phyloP scores from a whole-genome alignment of 2,113 vertebrate genomes.

The Suricata suricatta region DNA sequence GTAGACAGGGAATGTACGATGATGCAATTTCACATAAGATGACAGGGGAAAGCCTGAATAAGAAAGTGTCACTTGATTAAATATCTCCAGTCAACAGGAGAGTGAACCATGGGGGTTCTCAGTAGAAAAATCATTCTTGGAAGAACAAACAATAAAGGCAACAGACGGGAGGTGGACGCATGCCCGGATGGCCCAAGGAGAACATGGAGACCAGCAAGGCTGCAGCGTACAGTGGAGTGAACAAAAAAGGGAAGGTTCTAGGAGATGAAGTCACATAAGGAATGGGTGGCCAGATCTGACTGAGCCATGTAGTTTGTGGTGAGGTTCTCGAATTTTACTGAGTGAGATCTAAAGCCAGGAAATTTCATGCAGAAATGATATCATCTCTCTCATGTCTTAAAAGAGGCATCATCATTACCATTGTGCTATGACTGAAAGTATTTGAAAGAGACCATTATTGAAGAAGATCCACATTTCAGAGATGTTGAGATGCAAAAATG shows the following conservation, averaged over 20 bases:
- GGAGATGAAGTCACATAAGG: neutral
- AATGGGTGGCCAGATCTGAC: neutral
- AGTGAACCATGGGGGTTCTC: neutral
- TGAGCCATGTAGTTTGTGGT: accelerated
- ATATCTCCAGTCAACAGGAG: neutral
- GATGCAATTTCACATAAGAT: neutral
- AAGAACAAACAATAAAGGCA: neutral
- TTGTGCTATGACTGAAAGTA: neutral
- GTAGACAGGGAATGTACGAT: neutral
- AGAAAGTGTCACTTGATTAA: neutral
- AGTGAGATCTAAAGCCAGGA: neutral
- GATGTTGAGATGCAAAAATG: neutral
- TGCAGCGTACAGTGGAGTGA: accelerated
- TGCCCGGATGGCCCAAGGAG: neutral
- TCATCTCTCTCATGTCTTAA: neutral
- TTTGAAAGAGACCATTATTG: neutral
- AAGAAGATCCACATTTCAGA: neutral
- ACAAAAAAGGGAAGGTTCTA: neutral
- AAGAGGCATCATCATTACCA: neutral
- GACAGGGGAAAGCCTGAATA: neutral
- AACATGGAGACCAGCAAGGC: neutral
- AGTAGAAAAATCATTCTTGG: neutral
- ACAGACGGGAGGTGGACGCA: too few relatives aligned
- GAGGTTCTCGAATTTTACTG: neutral
- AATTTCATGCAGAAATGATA: neutral